Conservation (phyloP, 2,113 vertebrate species). For the Podarcis muralis region DNA sequence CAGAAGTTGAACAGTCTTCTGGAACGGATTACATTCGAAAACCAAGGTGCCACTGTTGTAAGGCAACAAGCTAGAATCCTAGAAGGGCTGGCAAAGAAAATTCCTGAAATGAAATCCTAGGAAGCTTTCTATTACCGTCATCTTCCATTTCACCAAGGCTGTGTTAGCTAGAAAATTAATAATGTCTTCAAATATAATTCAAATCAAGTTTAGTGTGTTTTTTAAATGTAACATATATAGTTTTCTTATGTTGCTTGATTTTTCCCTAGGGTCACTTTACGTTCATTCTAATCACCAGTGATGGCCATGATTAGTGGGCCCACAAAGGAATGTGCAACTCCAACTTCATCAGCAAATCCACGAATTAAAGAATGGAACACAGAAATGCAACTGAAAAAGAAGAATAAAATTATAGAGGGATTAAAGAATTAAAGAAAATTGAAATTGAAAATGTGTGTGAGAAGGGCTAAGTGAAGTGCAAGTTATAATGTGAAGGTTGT, state of each 20-base stretch:
- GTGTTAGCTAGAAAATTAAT: not conserved
- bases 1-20: too few species aligned
- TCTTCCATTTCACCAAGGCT: not conserved
- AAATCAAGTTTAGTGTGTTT: not conserved
- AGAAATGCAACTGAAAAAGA: not conserved
- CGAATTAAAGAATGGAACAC: not conserved
- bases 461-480: too few species aligned
- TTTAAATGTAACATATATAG: too few species aligned
- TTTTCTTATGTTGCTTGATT: not conserved
- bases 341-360: not conserved
- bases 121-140: not conserved
- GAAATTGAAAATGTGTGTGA: too few species aligned
- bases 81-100: not conserved
- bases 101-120: not conserved
- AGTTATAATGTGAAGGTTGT: too few species aligned
- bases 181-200: not conserved
- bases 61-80: not conserved
- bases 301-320: not conserved
- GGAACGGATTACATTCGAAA: too few species aligned
- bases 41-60: not conserved
- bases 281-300: not conserved
- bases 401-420: too few species aligned
- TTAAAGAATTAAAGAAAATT: too few species aligned
- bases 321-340: not conserved
- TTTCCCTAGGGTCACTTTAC: not conserved